Evolutionary conservation across 2,113 vertebrate genomes (phyloP).

Genomic region (Sorex fumeus): DNA sequence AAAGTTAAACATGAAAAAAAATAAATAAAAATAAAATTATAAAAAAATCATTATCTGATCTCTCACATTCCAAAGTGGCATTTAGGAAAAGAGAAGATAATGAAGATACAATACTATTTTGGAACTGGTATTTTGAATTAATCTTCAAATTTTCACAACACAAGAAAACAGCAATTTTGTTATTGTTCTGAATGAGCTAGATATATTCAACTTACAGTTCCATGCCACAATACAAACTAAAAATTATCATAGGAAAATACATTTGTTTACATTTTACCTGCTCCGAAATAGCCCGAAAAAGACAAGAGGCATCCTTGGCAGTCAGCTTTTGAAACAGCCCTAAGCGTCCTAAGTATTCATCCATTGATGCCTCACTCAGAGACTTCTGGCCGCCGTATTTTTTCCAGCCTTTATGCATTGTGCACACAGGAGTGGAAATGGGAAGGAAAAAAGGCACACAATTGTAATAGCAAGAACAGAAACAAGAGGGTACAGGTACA

Average conservation of each 20-base stretch:
- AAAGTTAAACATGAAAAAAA: no score
- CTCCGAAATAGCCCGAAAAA: conserved; percentile 97
- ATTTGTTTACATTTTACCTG: conserved; percentile 90
- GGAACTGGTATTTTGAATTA: background rate
- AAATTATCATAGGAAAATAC: conserved; percentile 59
- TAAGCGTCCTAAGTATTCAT: conserved; percentile 95
- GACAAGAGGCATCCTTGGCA: conserved; percentile 96
- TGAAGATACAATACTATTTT: no score
- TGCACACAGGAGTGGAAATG: conserved; percentile 69
- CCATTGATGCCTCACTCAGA: conserved; percentile 93
- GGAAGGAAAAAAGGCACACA: conserved; percentile 86
- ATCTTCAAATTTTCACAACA: conserved; percentile 1
- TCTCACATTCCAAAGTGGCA: conserved; percentile 49
- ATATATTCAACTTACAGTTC: conserved; percentile 18
- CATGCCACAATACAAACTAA: conserved; percentile 16
- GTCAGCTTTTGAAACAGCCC: conserved; percentile 97
- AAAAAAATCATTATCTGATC: conserved; percentile 28
- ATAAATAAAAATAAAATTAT: no score
- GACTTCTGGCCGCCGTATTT: conserved; percentile 93
- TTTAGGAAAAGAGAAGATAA: conserved; percentile 41
- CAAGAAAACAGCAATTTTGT: background rate
- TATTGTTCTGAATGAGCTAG: background rate
- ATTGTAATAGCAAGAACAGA: conserved; percentile 80
- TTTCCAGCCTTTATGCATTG: conserved; percentile 96
- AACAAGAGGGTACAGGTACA: conserved; percentile 81